Conservation (phyloP, 2,797 vertebrate genomes). For the Betta splendens region DNA sequence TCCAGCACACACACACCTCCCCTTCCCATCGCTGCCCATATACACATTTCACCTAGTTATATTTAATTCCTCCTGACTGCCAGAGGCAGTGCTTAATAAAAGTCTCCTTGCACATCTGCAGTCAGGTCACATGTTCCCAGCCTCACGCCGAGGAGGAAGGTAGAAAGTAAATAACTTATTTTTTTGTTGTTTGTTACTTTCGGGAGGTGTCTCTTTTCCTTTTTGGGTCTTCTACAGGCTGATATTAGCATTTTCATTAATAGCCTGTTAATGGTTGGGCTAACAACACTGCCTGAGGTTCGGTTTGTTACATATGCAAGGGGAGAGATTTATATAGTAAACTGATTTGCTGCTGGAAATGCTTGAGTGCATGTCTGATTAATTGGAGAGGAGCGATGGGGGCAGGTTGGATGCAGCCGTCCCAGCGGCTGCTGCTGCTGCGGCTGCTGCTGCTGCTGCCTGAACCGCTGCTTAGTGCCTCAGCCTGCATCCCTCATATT, state of each 20-base stretch:
- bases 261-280: slow-evolving; percentile 5
- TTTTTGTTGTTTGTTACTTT: not conserved
- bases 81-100: slow-evolving; percentile 44
- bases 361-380: slow-evolving; percentile 38
- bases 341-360: slow-evolving; percentile 26
- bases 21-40: slow-evolving; percentile 10
- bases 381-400: slow-evolving; percentile 28
- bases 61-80: slow-evolving; percentile 40
- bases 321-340: slow-evolving; percentile 21
- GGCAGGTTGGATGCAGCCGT: slow-evolving; percentile 14
- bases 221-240: not conserved
- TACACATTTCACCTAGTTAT: slow-evolving; percentile 38
- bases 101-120: slow-evolving; percentile 43
- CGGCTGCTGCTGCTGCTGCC: slow-evolving; percentile 16
- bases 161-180: slow-evolving; percentile 1
- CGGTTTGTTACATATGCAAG: slow-evolving; percentile 14
- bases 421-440: slow-evolving; percentile 8
- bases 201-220: too few relatives aligned
- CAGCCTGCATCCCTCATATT: too few relatives aligned
- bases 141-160: slow-evolving; percentile 1
- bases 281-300: slow-evolving; percentile 27
- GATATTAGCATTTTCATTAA: slow-evolving; percentile 49
- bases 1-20: slow-evolving; percentile 1
- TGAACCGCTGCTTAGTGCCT: slow-evolving; percentile 11
- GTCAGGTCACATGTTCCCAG: slow-evolving; percentile 37